Evolutionary conservation across 2,888 invertebrate species (phyloP).

Genomic region (Galerucella calmariensis): DNA sequence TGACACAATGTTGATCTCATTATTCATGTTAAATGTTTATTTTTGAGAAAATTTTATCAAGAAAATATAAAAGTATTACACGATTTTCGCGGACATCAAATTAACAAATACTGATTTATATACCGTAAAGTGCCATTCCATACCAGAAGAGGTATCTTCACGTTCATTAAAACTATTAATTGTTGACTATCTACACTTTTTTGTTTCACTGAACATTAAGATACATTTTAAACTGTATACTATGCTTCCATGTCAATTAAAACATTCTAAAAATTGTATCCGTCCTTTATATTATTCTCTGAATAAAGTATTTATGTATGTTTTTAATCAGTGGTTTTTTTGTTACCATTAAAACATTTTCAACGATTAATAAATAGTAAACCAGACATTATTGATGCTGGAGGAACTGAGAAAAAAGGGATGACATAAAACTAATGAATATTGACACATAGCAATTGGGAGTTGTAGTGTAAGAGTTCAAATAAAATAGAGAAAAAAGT

Average conservation of each 20-base stretch:
- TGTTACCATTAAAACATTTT: neutral
- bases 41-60: neutral
- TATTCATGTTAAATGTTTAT: too few species aligned
- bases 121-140: constrained; percentile 22
- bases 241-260: constrained; percentile 21
- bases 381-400: too few species aligned
- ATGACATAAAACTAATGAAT: too few species aligned
- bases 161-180: neutral
- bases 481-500: neutral
- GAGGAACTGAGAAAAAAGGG: too few species aligned
- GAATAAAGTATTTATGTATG: constrained; percentile 43
- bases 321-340: constrained; percentile 32
- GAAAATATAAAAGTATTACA: neutral
- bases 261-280: constrained; percentile 36
- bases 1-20: too few species aligned
- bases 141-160: neutral
- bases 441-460: too few species aligned
- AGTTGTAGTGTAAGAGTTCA: neutral
- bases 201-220: neutral
- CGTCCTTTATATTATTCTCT: constrained; percentile 38
- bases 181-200: too few species aligned
- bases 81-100: neutral
- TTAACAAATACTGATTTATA: neutral
- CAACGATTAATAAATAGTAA: too few species aligned
- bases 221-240: neutral